phyloP scores from a whole-genome alignment of 2,113 vertebrate genomes.

The Cervus canadensis region DNA sequence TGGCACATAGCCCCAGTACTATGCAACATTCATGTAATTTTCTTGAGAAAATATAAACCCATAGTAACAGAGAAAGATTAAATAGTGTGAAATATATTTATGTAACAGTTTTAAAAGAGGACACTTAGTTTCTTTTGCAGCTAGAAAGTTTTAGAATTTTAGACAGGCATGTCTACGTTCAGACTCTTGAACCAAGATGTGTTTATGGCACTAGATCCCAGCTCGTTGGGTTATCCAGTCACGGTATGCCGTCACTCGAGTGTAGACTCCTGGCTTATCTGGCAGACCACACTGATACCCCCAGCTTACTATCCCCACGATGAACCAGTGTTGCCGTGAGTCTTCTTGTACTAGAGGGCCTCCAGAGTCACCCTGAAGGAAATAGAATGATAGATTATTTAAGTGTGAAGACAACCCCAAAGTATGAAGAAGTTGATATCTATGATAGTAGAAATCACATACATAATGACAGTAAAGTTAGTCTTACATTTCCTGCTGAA shows the following conservation, averaged over 20 bases:
- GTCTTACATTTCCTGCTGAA: neutral
- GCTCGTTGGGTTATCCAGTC: constrained; percentile 80
- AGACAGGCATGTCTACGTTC: neutral
- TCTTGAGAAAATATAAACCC: neutral
- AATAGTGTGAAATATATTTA: neutral
- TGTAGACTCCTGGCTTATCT: constrained; percentile 84
- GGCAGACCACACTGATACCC: constrained; percentile 81
- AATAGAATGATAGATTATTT: constrained; percentile 36
- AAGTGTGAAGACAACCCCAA: neutral
- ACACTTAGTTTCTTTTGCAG: neutral
- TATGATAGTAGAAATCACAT: neutral
- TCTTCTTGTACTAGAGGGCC: constrained; percentile 88
- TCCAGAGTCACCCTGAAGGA: constrained; percentile 90
- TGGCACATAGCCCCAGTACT: neutral
- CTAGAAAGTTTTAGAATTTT: neutral
- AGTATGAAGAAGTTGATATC: constrained; percentile 13
- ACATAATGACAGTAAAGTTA: neutral
- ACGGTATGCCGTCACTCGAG: constrained; percentile 78
- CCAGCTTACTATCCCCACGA: constrained; percentile 86
- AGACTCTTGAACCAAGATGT: neutral
- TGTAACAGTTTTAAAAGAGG: neutral
- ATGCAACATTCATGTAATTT: neutral
- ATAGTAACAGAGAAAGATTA: neutral
- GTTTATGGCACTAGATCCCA: constrained; percentile 68
- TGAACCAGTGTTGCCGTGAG: constrained; percentile 80